Conservation (phyloP, 2,888 invertebrate genomes). For the Lasioglossum calceatum region DNA sequence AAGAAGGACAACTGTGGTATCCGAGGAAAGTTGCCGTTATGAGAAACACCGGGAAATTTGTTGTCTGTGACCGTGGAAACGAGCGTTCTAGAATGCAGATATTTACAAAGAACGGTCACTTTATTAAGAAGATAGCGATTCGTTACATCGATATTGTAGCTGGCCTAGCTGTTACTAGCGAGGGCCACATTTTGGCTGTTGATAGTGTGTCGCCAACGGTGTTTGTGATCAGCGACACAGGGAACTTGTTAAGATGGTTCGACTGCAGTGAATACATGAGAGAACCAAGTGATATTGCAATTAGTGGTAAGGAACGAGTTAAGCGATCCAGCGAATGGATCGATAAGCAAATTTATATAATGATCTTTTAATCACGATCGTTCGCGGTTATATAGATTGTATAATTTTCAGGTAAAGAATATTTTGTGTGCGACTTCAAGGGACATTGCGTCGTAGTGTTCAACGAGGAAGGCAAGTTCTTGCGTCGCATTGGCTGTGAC, state of each 20-base stretch:
- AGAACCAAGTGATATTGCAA: conserved; percentile 98
- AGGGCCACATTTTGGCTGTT: conserved; percentile 97
- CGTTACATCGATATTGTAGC: conserved; percentile 96
- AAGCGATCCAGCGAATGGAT: not conserved
- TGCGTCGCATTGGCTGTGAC: conserved; percentile 97
- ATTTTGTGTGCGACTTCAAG: conserved; percentile 99
- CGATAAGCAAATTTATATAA: not conserved
- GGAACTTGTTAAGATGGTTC: conserved; percentile 97
- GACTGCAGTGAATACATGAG: conserved; percentile 99
- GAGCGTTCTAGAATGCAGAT: conserved; percentile 99
- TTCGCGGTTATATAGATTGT: not conserved
- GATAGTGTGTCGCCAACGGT: conserved; percentile 99
- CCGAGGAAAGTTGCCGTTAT: conserved; percentile 98
- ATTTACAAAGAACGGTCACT: conserved; percentile 97
- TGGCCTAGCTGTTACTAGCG: conserved; percentile 95
- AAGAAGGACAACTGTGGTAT: conserved; percentile 98
- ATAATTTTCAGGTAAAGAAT: conserved; percentile 90
- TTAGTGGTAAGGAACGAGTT: conserved; percentile 88
- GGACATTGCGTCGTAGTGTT: conserved; percentile 99
- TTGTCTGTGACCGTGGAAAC: conserved; percentile 99
- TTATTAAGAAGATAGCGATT: conserved; percentile 97
- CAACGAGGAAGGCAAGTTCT: conserved; percentile 95
- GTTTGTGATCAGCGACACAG: conserved; percentile 96
- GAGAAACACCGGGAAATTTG: conserved; percentile 94
- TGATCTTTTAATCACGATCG: not conserved